phyloP scores from a whole-genome alignment of 2,113 vertebrate genomes.

The Oreochromis aureus region DNA sequence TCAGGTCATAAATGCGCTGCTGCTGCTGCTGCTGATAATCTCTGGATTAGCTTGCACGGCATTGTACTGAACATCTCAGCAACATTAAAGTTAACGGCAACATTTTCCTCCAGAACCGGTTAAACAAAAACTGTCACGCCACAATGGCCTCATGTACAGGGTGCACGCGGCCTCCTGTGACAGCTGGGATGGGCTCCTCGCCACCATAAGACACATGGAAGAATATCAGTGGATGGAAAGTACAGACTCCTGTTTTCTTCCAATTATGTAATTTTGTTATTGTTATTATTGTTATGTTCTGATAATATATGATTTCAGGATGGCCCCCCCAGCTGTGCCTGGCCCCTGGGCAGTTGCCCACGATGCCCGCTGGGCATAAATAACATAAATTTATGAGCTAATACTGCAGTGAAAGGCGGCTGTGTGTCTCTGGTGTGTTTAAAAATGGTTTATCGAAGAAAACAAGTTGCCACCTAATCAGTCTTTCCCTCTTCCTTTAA shows the following conservation, averaged over 20 bases:
- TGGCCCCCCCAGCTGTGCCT: background rate
- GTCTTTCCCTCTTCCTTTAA: background rate
- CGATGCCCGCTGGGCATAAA: background rate
- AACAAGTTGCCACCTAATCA: background rate
- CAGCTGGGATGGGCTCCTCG: background rate
- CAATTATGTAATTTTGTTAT: background rate
- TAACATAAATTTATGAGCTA: background rate
- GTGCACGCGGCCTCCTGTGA: background rate
- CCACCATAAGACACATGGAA: background rate
- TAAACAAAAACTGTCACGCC: background rate
- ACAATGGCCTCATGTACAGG: background rate
- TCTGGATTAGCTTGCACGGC: background rate
- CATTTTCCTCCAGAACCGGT: background rate
- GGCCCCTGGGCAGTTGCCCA: background rate
- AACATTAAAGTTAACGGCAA: background rate
- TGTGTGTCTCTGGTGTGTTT: background rate
- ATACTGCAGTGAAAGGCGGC: rapidly evolving
- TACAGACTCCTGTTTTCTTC: background rate
- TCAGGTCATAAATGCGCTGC: background rate
- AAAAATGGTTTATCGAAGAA: background rate
- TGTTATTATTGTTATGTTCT: background rate
- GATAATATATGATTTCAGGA: background rate
- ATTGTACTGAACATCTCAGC: background rate
- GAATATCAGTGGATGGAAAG: background rate
- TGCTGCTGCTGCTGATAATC: background rate